Percentiles rank a stretch among this genome's conserved stretches.
phyloP scores from a whole-genome alignment of 2,888 invertebrate species.

The Linyphia triangularis region DNA sequence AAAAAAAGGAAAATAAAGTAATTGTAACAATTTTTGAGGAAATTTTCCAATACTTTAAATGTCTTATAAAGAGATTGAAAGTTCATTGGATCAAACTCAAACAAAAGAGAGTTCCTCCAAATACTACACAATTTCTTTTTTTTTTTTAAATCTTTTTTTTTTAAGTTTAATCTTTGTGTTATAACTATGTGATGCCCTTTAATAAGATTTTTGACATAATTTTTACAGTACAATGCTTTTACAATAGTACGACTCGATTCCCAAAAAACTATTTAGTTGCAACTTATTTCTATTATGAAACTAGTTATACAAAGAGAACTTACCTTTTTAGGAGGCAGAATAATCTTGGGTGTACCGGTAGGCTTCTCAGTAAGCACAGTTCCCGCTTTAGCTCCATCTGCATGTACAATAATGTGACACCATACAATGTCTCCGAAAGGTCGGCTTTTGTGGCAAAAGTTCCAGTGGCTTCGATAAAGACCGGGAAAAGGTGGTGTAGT shows the following conservation, averaged over 20 bases:
- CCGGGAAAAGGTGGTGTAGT: conserved; percentile 77
- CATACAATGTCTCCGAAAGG: conserved; percentile 80
- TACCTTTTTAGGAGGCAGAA: background rate
- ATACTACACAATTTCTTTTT: background rate
- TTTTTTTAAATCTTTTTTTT: too few species aligned
- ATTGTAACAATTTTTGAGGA: background rate
- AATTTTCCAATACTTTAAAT: background rate
- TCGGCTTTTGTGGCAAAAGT: conserved; percentile 78
- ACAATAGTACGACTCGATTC: too few species aligned
- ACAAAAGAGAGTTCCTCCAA: background rate
- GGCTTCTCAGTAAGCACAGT: conserved; percentile 17
- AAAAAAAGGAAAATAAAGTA: background rate
- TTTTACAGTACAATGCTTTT: too few species aligned
- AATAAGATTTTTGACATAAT: too few species aligned
- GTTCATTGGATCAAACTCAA: background rate
- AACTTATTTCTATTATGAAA: too few species aligned
- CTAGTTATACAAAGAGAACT: too few species aligned
- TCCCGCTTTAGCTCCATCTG: conserved; percentile 24
- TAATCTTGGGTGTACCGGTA: background rate
- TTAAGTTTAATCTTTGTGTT: too few species aligned
- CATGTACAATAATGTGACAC: conserved; percentile 79
- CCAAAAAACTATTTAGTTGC: too few species aligned
- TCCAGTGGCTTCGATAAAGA: conserved; percentile 80
- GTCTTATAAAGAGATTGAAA: background rate
- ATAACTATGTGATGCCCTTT: too few species aligned